phyloP scores from a whole-genome alignment of 2,888 invertebrate species.

The Lysandra coridon region DNA sequence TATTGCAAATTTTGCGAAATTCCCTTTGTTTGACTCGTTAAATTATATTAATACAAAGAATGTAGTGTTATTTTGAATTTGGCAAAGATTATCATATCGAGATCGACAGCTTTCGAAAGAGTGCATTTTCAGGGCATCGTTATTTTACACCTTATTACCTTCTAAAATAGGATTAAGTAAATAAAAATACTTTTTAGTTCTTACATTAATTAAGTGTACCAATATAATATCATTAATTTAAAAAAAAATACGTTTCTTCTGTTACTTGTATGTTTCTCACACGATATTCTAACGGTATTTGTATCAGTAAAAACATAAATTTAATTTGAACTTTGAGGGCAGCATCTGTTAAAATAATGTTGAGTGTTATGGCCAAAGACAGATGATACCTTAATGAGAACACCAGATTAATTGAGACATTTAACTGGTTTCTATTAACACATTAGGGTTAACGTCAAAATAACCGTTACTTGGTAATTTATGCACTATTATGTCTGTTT shows the following conservation, averaged over 20 bases:
- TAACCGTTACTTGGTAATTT: background rate
- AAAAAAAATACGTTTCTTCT: background rate
- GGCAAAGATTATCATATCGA: too few species aligned
- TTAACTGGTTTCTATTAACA: constrained; percentile 1
- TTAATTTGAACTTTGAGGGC: background rate
- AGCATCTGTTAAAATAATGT: constrained; percentile 22
- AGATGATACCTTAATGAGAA: constrained; percentile 23
- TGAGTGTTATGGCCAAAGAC: background rate
- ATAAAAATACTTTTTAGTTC: too few species aligned
- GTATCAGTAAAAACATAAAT: background rate
- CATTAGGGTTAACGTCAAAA: background rate
- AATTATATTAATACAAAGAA: too few species aligned
- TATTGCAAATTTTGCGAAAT: too few species aligned
- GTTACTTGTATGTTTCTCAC: background rate
- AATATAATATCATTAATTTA: too few species aligned
- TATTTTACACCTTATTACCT: too few species aligned
- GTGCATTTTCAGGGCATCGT: too few species aligned
- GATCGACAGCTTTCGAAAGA: too few species aligned
- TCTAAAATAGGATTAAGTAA: too few species aligned
- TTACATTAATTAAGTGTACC: too few species aligned
- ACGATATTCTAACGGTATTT: background rate
- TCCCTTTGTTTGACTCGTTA: too few species aligned
- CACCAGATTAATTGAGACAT: constrained; percentile 19
- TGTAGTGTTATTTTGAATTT: too few species aligned
- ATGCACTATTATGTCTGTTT: background rate